These are phyloP conservation scores for Rhincodon typus DNA, from an alignment of 2,797 vertebrate genomes.

Conservation along the genomic window DNA sequence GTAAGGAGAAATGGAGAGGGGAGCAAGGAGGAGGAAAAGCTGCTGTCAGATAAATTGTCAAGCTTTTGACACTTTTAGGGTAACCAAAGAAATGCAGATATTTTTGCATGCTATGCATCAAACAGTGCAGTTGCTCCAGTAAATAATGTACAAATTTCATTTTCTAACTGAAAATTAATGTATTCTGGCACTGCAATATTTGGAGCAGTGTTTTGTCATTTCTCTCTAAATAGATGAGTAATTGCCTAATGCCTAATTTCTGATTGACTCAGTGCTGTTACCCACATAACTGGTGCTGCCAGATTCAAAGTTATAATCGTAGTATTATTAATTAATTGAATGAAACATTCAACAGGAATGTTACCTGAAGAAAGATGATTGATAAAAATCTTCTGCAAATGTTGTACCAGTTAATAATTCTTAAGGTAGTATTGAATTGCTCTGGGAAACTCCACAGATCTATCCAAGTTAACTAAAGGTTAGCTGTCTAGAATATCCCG, in stretches of 20 bases:
- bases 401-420: neutral
- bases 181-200: neutral
- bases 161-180: constrained; percentile 5
- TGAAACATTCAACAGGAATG: neutral
- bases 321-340: neutral
- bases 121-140: neutral
- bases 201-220: neutral
- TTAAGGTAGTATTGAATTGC: neutral
- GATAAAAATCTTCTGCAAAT: neutral
- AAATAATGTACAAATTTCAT: neutral
- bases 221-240: neutral
- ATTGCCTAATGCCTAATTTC: neutral
- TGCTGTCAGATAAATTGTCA: too few species aligned
- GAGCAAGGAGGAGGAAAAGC: too few species aligned
- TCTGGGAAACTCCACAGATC: neutral
- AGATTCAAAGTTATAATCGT: neutral
- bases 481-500: too few species aligned
- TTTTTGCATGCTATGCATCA: neutral
- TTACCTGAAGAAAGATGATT: neutral
- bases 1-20: too few species aligned
- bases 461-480: too few species aligned
- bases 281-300: neutral
- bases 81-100: neutral
- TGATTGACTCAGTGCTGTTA: neutral
- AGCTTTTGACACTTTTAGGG: neutral